Base-by-base conservation (phyloP, 2,888 invertebrate species). In the Napeogenes inachia region DNA sequence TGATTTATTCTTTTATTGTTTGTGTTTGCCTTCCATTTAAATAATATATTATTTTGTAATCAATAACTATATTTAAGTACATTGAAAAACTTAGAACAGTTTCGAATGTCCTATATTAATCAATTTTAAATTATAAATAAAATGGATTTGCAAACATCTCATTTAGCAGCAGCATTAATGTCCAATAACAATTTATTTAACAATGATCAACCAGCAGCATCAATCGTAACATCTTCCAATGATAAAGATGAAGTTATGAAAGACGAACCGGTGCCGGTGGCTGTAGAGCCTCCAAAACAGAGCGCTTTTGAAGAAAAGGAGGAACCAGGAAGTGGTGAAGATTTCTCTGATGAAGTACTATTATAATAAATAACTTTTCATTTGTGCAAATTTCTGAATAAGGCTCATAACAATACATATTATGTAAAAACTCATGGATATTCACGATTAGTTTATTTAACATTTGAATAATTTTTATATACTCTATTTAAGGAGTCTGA, bases 71-170 rank as follows among this genome's bases (percentile, higher is more conserved):
- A 35, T 35, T 35, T 35, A 35, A 35, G 3, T 35, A 35, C 4
- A 35, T 4, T 35, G 35, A 21, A 21, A 21, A 21, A n/a, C n/a
- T n/a, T n/a, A n/a, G n/a, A n/a, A 21, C 21, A 21, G 21, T 21
- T 21, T 21, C 21, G 21, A 21, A 21, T 21, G 21, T 21, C 21
- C 21, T 21, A 38, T n/a, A 38, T 12, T 10, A 8, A 56, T 45
- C 32, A 6, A 46, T 50, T 45, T 13, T 35, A 13, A 21, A 46
- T 21, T 21, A 33, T 32, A 30, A 42, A 38, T 46, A 69, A n/a
- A 35, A 90, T 89, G 89, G 88, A 90, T 76, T 72, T 89, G 56
- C 85, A 87, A 78, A 88, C 88, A n/a, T 89, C 90, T 12, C 90
- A 91, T 69, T 81, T 91, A 70, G 90, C 90, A 54, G 90, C 90